Percentiles rank a stretch among this genome's conserved stretches.
Evolutionary conservation across 2,113 vertebrate species (phyloP).

Genomic region (Semnornis frantzii): DNA sequence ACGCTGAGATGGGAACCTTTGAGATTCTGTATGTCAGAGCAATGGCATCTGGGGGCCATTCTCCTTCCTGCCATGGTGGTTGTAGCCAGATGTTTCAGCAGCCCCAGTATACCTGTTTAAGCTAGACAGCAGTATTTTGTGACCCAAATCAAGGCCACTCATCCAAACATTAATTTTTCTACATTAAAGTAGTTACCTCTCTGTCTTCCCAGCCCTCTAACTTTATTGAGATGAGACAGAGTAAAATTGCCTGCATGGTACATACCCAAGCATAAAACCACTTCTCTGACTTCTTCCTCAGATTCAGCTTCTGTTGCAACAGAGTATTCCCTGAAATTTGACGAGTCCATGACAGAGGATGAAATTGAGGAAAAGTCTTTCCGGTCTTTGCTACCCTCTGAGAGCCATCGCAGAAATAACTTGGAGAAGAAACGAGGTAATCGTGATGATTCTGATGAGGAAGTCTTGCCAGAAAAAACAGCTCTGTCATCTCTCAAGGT

Average conservation of each 20-base stretch:
- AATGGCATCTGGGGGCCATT: background rate
- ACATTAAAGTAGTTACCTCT: background rate
- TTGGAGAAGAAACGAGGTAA: conserved; percentile 86
- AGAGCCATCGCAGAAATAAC: conserved; percentile 90
- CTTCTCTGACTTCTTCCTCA: conserved; percentile 31
- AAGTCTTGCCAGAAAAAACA: conserved; percentile 76
- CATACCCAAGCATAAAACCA: background rate
- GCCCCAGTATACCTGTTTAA: background rate
- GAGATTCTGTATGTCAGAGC: background rate
- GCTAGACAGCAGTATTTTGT: background rate
- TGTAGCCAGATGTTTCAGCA: background rate
- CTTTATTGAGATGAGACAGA: background rate
- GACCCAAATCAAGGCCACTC: background rate
- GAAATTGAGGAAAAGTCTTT: conserved; percentile 95
- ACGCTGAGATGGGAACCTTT: background rate
- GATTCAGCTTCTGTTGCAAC: conserved; percentile 88
- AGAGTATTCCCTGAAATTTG: conserved; percentile 93
- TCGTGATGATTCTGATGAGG: conserved; percentile 89
- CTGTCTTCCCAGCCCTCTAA: background rate
- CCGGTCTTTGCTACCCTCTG: conserved; percentile 91
- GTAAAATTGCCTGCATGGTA: background rate
- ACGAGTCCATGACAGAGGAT: conserved; percentile 95
- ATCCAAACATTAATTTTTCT: background rate
- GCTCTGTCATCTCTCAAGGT: conserved; percentile 80
- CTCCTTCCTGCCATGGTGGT: background rate